Evolutionary conservation across 2,888 invertebrate genomes (phyloP).

Genomic region (Oscheius onirici): DNA sequence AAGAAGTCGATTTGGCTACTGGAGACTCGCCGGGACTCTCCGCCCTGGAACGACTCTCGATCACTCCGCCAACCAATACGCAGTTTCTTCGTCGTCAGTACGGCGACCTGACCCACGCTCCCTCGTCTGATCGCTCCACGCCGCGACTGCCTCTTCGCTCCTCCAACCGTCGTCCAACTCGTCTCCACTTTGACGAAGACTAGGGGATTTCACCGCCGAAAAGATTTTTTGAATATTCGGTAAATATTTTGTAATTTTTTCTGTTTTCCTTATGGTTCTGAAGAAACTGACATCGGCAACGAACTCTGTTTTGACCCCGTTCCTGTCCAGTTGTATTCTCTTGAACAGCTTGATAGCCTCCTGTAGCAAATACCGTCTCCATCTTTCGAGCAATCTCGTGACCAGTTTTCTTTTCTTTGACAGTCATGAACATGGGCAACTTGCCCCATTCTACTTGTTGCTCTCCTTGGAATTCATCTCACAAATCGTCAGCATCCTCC

Average conservation of each 20-base stretch:
- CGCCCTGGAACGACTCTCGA: not conserved
- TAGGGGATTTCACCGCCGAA: not conserved
- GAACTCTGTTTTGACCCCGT: too few relatives aligned
- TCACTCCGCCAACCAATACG: conserved; percentile 7
- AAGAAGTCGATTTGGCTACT: not conserved
- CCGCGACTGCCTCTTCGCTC: not conserved
- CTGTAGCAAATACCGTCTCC: too few relatives aligned
- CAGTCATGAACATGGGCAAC: too few relatives aligned
- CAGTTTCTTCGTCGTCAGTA: not conserved
- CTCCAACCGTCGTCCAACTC: not conserved
- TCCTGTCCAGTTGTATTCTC: too few relatives aligned
- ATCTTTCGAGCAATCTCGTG: too few relatives aligned
- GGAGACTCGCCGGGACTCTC: not conserved
- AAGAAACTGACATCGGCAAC: too few relatives aligned
- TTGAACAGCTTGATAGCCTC: too few relatives aligned
- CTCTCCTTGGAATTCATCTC: too few relatives aligned
- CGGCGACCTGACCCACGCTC: conserved; percentile 4
- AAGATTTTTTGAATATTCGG: not conserved
- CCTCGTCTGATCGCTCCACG: not conserved
- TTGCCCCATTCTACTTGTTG: too few relatives aligned
- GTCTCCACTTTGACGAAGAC: not conserved
- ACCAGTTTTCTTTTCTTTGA: too few relatives aligned
- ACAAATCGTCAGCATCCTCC: too few relatives aligned
- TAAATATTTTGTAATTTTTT: not conserved
- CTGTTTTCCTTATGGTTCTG: not conserved